Evolutionary conservation across 2,888 invertebrate genomes (phyloP).

Genomic region (Leptarthrus brevirostris): DNA sequence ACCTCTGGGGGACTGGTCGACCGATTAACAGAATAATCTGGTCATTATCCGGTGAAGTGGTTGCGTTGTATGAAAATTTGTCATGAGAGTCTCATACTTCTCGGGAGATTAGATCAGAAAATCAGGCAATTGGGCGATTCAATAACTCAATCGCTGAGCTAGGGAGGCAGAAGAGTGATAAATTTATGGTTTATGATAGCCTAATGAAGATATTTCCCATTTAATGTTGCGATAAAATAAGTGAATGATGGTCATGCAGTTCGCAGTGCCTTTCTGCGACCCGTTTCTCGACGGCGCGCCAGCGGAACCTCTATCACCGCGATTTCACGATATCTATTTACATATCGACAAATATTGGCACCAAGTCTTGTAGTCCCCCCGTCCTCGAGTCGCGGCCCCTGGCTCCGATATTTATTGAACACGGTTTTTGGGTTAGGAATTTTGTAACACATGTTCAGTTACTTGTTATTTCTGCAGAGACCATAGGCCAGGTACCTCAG

Average conservation of each 20-base stretch:
- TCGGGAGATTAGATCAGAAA: not conserved
- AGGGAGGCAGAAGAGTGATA: slow-evolving; percentile 1
- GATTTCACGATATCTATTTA: slow-evolving; percentile 46
- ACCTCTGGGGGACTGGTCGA: not conserved
- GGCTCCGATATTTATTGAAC: slow-evolving; percentile 57
- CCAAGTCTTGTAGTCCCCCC: slow-evolving; percentile 26
- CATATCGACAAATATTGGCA: slow-evolving; percentile 45
- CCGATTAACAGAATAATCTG: slow-evolving; percentile 17
- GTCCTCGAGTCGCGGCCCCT: slow-evolving; percentile 29
- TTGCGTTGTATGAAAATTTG: slow-evolving; percentile 12
- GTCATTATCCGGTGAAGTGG: slow-evolving; percentile 9
- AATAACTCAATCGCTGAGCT: not conserved
- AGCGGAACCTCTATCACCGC: slow-evolving; percentile 12
- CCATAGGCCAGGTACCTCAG: slow-evolving; percentile 17
- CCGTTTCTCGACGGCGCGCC: slow-evolving; percentile 14
- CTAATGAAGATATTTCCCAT: slow-evolving; percentile 36
- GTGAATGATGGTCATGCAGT: slow-evolving; percentile 24
- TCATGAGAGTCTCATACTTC: not conserved
- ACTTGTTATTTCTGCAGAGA: slow-evolving; percentile 40
- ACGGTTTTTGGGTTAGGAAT: slow-evolving; percentile 56
- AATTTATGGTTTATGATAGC: slow-evolving; percentile 30
- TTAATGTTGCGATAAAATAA: slow-evolving; percentile 2
- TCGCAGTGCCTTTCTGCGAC: not conserved
- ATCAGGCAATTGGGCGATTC: not conserved
- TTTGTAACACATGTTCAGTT: slow-evolving; percentile 53